Evolutionary conservation across 2,113 vertebrate genomes (phyloP), one percentile per base, ranked within the genome.

Genomic region (Tenebrosternarchus preto): DNA sequence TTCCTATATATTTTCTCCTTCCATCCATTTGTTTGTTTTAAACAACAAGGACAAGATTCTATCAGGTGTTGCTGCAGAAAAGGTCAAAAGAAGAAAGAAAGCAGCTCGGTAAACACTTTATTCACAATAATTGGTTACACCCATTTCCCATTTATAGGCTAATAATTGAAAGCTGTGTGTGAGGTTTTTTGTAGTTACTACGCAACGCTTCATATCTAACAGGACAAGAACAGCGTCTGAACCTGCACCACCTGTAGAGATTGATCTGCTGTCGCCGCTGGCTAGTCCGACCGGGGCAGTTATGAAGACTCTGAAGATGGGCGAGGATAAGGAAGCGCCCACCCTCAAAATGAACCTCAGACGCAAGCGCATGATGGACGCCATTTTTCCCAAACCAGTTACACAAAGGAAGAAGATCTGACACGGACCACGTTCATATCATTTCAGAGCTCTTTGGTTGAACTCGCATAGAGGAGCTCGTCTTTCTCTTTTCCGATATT

Each of bases 381-480:
- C 91, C n/a, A 92, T 93, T 86, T 96, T 95, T 80, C 93, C 94
- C 83, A 97, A 96, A 84, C 96, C 95, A 9, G 90, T 96, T 86
- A 93, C 95, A 1, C 92, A 95, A 83, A 93, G 96, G 87, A 98
- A 95, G 92, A 96, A 95, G 88, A 90, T 97, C 66, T 97, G 73
- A 91, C 59, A 0, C 39, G 36, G 1, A 12, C 56, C 43, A 24
- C 36, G 57, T 4, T 7, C 12, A 0, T 36, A n/a, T 31, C 29
- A 36, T 39, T 22, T 17, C 55, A 15, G 12, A 50, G 1, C 36
- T 17, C 6, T 20, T 11, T 0, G 20, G 7, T 53, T 46, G 75
- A n/a, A 53, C 64, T 55, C 43, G 12, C 1, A 9, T 11, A 24
- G 15, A 88, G 79, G 83, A 86, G 86, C 87, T 82, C 85, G 81